phyloP scores from a whole-genome alignment of 1,140 invertebrate genomes.

The Scaptomyza hsui region DNA sequence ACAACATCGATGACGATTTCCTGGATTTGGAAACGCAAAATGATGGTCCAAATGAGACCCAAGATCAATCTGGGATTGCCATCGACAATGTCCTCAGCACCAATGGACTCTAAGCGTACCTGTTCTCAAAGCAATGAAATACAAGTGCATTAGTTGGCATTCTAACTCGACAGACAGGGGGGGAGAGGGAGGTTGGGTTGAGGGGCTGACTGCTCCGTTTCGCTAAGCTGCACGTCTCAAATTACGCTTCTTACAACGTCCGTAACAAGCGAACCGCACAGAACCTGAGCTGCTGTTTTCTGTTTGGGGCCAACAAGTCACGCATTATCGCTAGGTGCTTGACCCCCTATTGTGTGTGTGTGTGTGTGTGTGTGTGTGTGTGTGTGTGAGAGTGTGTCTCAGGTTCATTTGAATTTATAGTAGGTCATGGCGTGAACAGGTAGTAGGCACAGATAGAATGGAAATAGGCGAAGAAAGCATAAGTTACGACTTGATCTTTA shows the following conservation, averaged over 20 bases:
- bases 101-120: slow-evolving; percentile 92
- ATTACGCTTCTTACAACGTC: slow-evolving; percentile 57
- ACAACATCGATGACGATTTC: slow-evolving; percentile 99
- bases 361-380: neutral
- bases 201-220: slow-evolving; percentile 15
- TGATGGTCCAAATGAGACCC: slow-evolving; percentile 99
- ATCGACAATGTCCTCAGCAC: slow-evolving; percentile 99
- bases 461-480: slow-evolving; percentile 62
- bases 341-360: slow-evolving; percentile 40
- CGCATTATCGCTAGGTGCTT: slow-evolving; percentile 75
- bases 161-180: neutral
- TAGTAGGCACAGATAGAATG: slow-evolving; percentile 47
- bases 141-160: slow-evolving; percentile 47
- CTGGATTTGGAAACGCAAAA: slow-evolving; percentile 98
- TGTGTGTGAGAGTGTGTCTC: slow-evolving; percentile 23
- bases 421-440: slow-evolving; percentile 70
- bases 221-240: slow-evolving; percentile 61
- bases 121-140: slow-evolving; percentile 18
- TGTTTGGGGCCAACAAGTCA: slow-evolving; percentile 55
- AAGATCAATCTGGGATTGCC: slow-evolving; percentile 98
- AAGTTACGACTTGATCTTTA: slow-evolving; percentile 63
- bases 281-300: slow-evolving; percentile 37
- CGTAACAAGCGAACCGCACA: slow-evolving; percentile 38
- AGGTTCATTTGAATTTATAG: slow-evolving; percentile 67
- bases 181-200: slow-evolving; percentile 1